A percentile compares a stretch with the other conserved stretches of the same genome.
phyloP scores from a whole-genome alignment of 2,113 vertebrate genomes.

The Kryptolebias marmoratus region DNA sequence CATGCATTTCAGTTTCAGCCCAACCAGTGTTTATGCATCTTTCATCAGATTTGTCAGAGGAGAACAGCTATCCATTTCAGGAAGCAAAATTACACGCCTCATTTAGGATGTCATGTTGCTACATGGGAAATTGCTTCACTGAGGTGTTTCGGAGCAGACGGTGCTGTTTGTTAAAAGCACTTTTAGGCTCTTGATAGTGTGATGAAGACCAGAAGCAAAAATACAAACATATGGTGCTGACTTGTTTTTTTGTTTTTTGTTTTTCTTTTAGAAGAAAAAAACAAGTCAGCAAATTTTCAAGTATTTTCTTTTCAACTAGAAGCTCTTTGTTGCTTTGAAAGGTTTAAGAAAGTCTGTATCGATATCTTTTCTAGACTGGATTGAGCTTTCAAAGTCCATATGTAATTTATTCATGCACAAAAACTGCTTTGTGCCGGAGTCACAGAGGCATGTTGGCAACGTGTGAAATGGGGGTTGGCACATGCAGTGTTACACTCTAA shows the following conservation, averaged over 20 bases:
- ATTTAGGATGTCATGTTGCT: conserved; percentile 61
- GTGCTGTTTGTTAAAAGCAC: conserved; percentile 23
- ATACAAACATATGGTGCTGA: conserved; percentile 23
- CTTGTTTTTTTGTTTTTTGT: not conserved
- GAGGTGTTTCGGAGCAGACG: conserved; percentile 9
- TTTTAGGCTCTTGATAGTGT: conserved; percentile 4
- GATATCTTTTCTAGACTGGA: no score
- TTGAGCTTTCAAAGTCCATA: no score
- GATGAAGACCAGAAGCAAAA: conserved; percentile 19
- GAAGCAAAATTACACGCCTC: conserved; percentile 69
- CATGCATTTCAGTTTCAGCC: not conserved
- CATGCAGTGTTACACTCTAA: no score
- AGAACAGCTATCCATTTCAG: conserved; percentile 37
- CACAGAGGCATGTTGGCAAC: no score
- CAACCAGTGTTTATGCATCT: conserved; percentile 56
- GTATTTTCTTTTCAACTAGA: no score
- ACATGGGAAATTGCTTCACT: conserved; percentile 44
- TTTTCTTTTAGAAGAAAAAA: not conserved
- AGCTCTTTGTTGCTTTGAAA: no score
- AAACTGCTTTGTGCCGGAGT: no score
- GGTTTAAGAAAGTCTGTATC: no score
- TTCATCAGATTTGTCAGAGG: conserved; percentile 59
- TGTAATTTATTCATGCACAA: no score
- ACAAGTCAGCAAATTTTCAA: no score
- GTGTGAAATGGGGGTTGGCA: no score